Evolutionary conservation across 2,113 vertebrate species (phyloP).

Genomic region (Eleginops maclovinus): DNA sequence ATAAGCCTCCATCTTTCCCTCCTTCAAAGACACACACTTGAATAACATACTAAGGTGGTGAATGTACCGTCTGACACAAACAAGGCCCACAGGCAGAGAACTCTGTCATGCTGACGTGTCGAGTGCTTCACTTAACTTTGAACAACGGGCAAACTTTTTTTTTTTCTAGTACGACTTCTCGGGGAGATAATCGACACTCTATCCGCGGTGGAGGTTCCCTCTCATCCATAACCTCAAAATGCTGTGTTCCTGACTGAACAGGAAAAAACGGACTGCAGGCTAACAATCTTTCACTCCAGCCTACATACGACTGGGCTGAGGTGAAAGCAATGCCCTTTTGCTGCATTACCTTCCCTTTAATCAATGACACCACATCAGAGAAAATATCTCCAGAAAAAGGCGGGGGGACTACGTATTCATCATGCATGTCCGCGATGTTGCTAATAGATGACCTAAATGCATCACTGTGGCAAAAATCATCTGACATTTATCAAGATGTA

Average conservation of each 20-base stretch:
- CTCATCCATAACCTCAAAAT: slow-evolving; percentile 71
- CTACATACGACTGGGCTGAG: slow-evolving; percentile 48
- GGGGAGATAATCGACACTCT: slow-evolving; percentile 60
- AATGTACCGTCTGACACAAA: slow-evolving; percentile 48
- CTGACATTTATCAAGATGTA: slow-evolving; percentile 59
- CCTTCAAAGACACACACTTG: slow-evolving; percentile 18
- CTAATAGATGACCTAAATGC: slow-evolving; percentile 66
- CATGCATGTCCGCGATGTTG: slow-evolving; percentile 44
- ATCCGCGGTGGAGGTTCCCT: slow-evolving; percentile 25
- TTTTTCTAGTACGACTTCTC: slow-evolving; percentile 48
- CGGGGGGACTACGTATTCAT: slow-evolving; percentile 58
- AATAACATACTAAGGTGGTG: slow-evolving; percentile 37
- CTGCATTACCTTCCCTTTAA: slow-evolving; percentile 74
- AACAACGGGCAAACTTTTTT: slow-evolving; percentile 56
- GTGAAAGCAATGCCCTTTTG: slow-evolving; percentile 68
- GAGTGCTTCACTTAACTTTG: slow-evolving; percentile 60
- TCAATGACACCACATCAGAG: slow-evolving; percentile 71
- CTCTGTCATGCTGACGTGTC: slow-evolving; percentile 57
- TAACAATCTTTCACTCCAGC: slow-evolving; percentile 68
- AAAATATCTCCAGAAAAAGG: slow-evolving; percentile 67
- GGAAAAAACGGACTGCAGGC: slow-evolving; percentile 59
- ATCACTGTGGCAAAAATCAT: slow-evolving; percentile 55
- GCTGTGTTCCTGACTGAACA: slow-evolving; percentile 41
- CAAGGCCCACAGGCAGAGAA: slow-evolving; percentile 55
- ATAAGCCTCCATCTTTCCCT: slow-evolving; percentile 25